Conservation (phyloP, 1,140 invertebrate species). For the Brachionus paranguensis region DNA sequence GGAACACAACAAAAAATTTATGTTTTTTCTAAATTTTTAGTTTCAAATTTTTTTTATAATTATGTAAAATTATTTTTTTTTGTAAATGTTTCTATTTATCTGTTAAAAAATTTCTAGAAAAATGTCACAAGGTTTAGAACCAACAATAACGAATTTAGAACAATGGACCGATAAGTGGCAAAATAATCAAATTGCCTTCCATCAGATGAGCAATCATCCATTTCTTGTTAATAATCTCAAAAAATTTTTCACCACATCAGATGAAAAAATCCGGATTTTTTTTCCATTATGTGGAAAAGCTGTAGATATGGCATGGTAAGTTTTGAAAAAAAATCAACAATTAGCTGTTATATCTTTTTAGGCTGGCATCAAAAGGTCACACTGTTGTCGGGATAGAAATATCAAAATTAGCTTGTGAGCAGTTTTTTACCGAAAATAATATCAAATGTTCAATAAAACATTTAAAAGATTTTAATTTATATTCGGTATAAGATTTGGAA, state of each 20-base stretch:
- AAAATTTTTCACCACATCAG: neutral
- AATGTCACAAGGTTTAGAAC: neutral
- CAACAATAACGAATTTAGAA: neutral
- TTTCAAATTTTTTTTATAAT: neutral
- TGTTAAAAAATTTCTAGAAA: too few relatives aligned
- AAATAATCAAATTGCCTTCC: neutral
- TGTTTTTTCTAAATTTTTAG: too few relatives aligned
- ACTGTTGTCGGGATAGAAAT: neutral
- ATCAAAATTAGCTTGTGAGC: neutral
- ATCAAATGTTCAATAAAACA: neutral
- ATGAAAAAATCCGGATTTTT: neutral
- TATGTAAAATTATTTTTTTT: neutral
- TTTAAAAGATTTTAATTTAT: conserved; percentile 17
- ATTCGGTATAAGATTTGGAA: neutral
- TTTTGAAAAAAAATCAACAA: neutral
- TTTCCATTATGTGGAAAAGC: neutral
- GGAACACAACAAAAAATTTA: too few relatives aligned
- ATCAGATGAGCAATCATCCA: neutral
- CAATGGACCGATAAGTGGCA: neutral
- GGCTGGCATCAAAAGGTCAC: conserved; percentile 8
- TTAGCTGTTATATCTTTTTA: neutral
- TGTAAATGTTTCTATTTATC: too few relatives aligned
- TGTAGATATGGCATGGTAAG: conserved; percentile 26
- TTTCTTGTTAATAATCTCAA: neutral
- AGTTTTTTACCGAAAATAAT: conserved; percentile 33